A percentile compares a stretch with the other conserved stretches of the same genome.
These are phyloP conservation scores for Thunnus maccoyii DNA, from an alignment of 2,113 vertebrate species.

Conservation along the genomic window DNA sequence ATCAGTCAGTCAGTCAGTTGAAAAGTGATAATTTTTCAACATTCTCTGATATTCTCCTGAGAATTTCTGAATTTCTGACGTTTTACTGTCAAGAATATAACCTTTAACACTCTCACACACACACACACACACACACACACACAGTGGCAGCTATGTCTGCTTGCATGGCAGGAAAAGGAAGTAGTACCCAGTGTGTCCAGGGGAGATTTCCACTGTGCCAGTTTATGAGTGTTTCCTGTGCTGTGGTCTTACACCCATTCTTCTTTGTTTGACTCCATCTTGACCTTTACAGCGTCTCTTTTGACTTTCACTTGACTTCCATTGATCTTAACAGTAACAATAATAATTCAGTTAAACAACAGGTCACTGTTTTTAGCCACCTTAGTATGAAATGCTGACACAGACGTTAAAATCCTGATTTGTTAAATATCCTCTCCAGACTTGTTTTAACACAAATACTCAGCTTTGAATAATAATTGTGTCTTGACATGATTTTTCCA, in stretches of 20 bases:
- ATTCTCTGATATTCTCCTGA: too few species aligned
- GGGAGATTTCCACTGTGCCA: constrained; percentile 59
- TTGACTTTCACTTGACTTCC: constrained; percentile 2
- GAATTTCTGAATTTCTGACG: background rate
- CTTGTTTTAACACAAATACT: too few species aligned
- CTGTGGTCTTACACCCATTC: constrained; percentile 21
- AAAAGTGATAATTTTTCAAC: too few species aligned
- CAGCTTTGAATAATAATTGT: too few species aligned
- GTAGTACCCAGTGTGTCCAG: constrained; percentile 51
- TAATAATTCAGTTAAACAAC: background rate
- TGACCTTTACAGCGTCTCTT: constrained; percentile 50
- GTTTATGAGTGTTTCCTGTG: constrained; percentile 56
- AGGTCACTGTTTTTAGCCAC: background rate
- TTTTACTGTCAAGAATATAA: background rate
- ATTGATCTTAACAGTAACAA: background rate
- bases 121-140: constrained; percentile 7
- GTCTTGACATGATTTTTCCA: too few species aligned
- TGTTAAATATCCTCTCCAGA: too few species aligned
- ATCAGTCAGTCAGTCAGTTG: too few species aligned
- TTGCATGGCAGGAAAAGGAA: constrained; percentile 69
- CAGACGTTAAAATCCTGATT: too few species aligned
- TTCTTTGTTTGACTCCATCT: background rate
- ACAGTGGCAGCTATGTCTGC: constrained; percentile 2
- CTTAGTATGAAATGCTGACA: background rate
- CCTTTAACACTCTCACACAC: constrained; percentile 10